A percentile compares a stretch with the other conserved stretches of the same genome.
Evolutionary conservation across 2,113 vertebrate genomes (phyloP).

Genomic region (Zonotrichia leucophrys): DNA sequence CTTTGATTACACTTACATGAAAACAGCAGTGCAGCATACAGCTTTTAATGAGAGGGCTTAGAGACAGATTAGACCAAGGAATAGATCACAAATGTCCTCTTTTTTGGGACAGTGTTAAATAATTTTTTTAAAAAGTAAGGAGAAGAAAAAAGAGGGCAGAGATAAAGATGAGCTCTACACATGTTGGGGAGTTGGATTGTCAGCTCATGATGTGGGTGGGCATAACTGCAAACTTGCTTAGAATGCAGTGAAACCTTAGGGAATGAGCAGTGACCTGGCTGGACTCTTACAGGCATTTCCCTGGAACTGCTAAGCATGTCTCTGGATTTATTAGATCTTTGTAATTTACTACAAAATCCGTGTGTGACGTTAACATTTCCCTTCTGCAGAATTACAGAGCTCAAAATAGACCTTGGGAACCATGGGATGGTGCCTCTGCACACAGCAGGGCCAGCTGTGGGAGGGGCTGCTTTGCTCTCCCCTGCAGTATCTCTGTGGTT

Average conservation of each 20-base stretch:
- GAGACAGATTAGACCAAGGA: background rate
- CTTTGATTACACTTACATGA: background rate
- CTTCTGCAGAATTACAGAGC: background rate
- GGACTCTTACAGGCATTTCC: background rate
- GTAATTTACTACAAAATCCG: background rate
- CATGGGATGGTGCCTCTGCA: background rate
- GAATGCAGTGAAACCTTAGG: background rate
- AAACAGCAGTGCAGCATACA: background rate
- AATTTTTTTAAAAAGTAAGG: too few relatives aligned
- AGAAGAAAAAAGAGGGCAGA: background rate
- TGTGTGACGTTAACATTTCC: background rate
- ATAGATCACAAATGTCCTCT: background rate
- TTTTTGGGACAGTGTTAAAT: background rate
- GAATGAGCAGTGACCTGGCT: background rate
- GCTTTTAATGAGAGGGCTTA: background rate
- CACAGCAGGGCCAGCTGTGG: fast-evolving
- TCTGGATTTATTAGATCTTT: background rate
- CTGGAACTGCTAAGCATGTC: background rate
- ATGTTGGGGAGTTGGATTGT: background rate
- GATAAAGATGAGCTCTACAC: background rate
- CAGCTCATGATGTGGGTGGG: background rate
- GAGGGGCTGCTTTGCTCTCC: background rate
- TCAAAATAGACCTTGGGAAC: background rate
- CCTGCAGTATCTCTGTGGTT: background rate
- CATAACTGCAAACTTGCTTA: background rate